These are phyloP conservation scores for Nettapus auritus DNA, from an alignment of 2,113 vertebrate species.

Conservation along the genomic window DNA sequence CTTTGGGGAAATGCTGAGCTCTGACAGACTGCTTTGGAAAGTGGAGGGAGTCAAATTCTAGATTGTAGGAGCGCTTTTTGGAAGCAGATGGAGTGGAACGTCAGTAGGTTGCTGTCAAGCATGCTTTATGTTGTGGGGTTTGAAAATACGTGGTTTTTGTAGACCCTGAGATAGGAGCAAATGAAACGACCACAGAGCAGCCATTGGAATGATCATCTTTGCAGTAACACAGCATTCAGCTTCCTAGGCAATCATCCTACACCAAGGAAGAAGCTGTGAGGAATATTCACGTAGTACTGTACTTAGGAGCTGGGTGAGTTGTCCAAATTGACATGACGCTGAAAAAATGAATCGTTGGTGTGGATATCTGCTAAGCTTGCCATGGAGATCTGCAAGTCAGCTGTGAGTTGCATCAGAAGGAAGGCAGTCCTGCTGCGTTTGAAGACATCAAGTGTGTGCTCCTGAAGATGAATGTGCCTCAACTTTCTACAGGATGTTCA, in stretches of 20 bases:
- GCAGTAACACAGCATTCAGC: background rate
- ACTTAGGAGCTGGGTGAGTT: background rate
- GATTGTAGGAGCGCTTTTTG: background rate
- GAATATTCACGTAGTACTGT: background rate
- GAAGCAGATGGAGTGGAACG: background rate
- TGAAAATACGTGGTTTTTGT: background rate
- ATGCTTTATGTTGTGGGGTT: background rate
- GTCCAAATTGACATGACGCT: background rate
- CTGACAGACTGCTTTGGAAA: background rate
- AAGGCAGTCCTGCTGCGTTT: background rate
- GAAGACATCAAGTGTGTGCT: background rate
- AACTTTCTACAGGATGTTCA: rapidly evolving
- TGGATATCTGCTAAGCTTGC: background rate
- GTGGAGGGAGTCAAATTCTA: background rate
- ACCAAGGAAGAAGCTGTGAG: background rate
- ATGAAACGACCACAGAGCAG: background rate
- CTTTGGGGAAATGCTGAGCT: background rate
- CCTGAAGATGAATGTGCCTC: background rate
- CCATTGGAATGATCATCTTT: background rate
- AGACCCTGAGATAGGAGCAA: background rate
- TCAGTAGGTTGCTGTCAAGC: background rate
- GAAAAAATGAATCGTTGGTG: background rate
- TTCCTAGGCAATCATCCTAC: background rate
- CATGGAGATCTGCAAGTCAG: background rate
- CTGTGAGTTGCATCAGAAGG: background rate